These are phyloP conservation scores for Catagonus wagneri DNA, from an alignment of 2,113 vertebrate genomes.

Conservation along the genomic window DNA sequence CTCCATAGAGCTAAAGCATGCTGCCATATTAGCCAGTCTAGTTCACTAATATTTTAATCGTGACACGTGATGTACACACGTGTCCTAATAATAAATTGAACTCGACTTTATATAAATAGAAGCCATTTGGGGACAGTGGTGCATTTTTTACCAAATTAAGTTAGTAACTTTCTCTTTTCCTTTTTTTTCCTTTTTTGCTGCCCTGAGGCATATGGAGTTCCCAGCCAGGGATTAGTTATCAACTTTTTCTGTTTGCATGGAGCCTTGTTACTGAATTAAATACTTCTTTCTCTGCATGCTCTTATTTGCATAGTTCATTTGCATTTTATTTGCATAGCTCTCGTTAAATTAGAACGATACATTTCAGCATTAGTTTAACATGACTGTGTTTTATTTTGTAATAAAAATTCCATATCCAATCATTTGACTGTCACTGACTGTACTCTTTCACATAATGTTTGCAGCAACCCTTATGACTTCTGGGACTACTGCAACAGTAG, in stretches of 20 bases:
- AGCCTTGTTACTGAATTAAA: constrained; percentile 85
- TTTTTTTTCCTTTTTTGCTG: too few species aligned
- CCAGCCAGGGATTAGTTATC: background rate
- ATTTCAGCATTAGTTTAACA: constrained; percentile 55
- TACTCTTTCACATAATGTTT: constrained; percentile 80
- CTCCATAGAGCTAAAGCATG: background rate
- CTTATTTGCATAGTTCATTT: constrained; percentile 53
- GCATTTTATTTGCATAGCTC: constrained; percentile 59
- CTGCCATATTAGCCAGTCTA: background rate
- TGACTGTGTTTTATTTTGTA: constrained; percentile 53
- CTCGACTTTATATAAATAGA: background rate
- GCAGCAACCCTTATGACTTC: constrained; percentile 90
- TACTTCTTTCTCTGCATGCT: constrained; percentile 75
- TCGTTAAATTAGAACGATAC: constrained; percentile 76
- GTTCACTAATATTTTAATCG: background rate
- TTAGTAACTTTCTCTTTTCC: constrained; percentile 47
- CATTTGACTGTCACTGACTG: constrained; percentile 69
- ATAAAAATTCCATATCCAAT: constrained; percentile 32
- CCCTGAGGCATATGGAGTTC: too few species aligned
- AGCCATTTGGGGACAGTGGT: constrained; percentile 19
- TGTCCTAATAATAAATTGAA: background rate
- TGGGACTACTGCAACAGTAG: constrained; percentile 97
- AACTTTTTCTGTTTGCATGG: constrained; percentile 81
- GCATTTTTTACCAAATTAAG: background rate
- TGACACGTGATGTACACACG: background rate